phyloP scores from a whole-genome alignment of 2,797 vertebrate genomes.

The Ciconia nigra region DNA sequence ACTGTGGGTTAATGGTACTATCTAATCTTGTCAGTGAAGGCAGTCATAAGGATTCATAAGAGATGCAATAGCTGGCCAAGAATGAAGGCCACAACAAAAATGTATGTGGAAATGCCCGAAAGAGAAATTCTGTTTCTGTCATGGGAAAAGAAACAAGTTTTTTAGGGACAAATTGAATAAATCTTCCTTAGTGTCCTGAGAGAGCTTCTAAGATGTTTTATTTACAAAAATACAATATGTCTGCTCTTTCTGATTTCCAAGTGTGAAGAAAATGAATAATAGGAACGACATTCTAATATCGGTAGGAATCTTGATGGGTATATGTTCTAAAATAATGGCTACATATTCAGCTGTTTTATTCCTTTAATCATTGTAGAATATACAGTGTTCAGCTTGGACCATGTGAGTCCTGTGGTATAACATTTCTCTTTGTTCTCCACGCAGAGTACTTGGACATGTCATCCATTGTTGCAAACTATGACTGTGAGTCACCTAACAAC shows the following conservation, averaged over 20 bases:
- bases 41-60: not conserved
- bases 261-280: not conserved
- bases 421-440: not conserved
- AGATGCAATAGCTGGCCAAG: not conserved
- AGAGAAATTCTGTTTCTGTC: not conserved
- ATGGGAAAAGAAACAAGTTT: not conserved
- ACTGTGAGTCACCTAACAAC: not conserved
- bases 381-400: not conserved
- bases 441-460: not conserved
- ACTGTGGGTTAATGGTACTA: conserved; percentile 32
- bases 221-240: not conserved
- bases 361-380: not conserved
- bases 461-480: not conserved
- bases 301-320: not conserved
- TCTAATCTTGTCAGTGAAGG: conserved; percentile 37
- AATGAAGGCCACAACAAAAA: conserved; percentile 24
- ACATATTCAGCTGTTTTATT: not conserved
- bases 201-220: not conserved
- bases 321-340: not conserved
- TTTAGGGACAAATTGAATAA: not conserved
- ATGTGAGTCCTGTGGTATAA: not conserved
- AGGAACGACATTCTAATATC: not conserved
- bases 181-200: not conserved
- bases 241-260: not conserved
- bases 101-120: not conserved